Evolutionary conservation across 2,797 vertebrate species (phyloP), one percentile per base, ranked within the genome.

Genomic region (Halcyon smyrnensis): DNA sequence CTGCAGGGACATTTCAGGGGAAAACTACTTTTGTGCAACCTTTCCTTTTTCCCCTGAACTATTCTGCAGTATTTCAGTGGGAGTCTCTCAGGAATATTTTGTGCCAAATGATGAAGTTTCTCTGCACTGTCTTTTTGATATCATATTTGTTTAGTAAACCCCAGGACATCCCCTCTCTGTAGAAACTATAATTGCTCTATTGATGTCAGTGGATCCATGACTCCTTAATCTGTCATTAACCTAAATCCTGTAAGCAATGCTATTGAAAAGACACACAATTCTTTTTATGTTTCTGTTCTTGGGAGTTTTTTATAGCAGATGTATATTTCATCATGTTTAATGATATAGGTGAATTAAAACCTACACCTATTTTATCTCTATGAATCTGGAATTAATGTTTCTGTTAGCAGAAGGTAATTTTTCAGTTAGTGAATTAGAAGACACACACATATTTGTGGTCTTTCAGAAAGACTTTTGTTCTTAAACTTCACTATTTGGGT

Each of bases 401-500:
- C 36, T n/a, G 82, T 75, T 11, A 64, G 12, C 9, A 76, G 36
- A 16, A 88, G 15, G 32, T 48, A 0, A 51, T 84, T 73, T 95
- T 90, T 84, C 39, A 59, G 8, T 23, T 75, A 15, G 6, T 54
- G 24, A 43, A 0, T 69, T 69, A 73, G 19, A 69, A 63, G 5
- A 45, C 2, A 51, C 11, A 30, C 20, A 57, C 2, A 64, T 0
- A 2, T 32, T 19, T 63, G 11, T n/a, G 5, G 3, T 65, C 4
- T 56, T 81, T 78, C 8, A 60, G 18, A 56, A 2, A 46, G 1
- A 13, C 12, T 62, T 4, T 27, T 1, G 0, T 50, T 87, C 9
- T 73, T 70, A 76, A 71, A 37, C 6, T 5, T 75, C 1, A 1
- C 5, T 60, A 30, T 1, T 0, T 71, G 4, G 2, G 3, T 68